A percentile compares a stretch with the other conserved stretches of the same genome.
Conservation (phyloP, 2,888 invertebrate genomes). For the Entomobrya proxima region DNA sequence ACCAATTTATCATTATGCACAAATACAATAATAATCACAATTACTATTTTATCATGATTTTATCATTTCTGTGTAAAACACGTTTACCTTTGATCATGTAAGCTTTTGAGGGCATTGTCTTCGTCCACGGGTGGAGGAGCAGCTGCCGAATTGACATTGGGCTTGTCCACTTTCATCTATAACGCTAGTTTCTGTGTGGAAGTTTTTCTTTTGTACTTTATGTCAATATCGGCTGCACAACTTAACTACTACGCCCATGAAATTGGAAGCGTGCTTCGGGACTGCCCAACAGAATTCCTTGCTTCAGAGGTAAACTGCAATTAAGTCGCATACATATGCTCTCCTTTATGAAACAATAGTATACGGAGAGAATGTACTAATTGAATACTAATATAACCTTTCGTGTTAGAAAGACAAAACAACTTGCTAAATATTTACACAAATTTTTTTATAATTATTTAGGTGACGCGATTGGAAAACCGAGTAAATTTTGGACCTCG, state of each 20-base stretch:
- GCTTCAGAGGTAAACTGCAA: constrained; percentile 3
- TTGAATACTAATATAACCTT: too few species aligned
- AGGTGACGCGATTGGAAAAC: constrained; percentile 29
- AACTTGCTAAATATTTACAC: too few species aligned
- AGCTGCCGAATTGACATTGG: constrained; percentile 32
- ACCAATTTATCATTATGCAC: too few species aligned
- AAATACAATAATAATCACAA: too few species aligned
- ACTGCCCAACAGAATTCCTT: constrained; percentile 31
- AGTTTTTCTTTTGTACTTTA: constrained; percentile 36
- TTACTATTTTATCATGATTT: too few species aligned
- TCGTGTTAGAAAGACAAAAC: too few species aligned
- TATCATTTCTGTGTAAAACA: too few species aligned
- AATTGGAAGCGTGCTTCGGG: constrained; percentile 29
- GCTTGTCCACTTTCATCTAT: constrained; percentile 40
- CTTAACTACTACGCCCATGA: constrained; percentile 38
- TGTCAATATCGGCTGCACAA: constrained; percentile 36
- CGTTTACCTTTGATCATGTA: background rate
- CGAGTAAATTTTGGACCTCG: constrained; percentile 25
- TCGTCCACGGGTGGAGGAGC: background rate
- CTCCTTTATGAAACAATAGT: too few species aligned
- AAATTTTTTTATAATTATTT: background rate
- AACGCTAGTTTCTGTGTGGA: constrained; percentile 41
- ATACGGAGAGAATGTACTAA: too few species aligned
- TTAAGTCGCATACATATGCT: too few species aligned
- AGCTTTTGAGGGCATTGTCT: constrained; percentile 36